phyloP scores from a whole-genome alignment of 2,888 invertebrate species.

The Anagyrus pseudococci region DNA sequence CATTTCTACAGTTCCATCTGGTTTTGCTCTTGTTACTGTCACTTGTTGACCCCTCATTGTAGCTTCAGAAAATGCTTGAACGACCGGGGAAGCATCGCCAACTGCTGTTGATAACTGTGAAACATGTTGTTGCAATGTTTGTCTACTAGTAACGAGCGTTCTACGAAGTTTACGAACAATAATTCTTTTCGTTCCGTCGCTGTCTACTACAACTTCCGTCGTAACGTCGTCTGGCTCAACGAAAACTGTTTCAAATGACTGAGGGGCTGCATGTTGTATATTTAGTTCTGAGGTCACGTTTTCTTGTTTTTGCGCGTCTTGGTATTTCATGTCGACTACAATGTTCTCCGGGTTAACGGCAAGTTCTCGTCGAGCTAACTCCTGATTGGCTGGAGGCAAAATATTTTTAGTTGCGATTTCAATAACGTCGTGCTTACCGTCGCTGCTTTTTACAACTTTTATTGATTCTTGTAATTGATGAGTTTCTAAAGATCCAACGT shows the following conservation, averaged over 20 bases:
- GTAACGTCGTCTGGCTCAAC: slow-evolving; percentile 84
- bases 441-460: slow-evolving; percentile 54
- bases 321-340: slow-evolving; percentile 77
- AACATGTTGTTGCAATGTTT: slow-evolving; percentile 70
- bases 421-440: slow-evolving; percentile 58
- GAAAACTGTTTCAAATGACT: slow-evolving; percentile 81
- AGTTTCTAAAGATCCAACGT: slow-evolving; percentile 36
- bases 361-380: slow-evolving; percentile 38
- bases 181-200: slow-evolving; percentile 82
- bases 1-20: slow-evolving; percentile 69
- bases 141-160: slow-evolving; percentile 70
- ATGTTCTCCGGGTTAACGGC: slow-evolving; percentile 65
- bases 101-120: slow-evolving; percentile 66
- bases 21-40: slow-evolving; percentile 66
- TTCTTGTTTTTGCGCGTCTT: slow-evolving; percentile 64
- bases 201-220: slow-evolving; percentile 78
- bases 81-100: slow-evolving; percentile 67
- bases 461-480: slow-evolving; percentile 53
- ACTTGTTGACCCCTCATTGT: slow-evolving; percentile 72
- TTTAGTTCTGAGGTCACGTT: slow-evolving; percentile 71
- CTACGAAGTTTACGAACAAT: slow-evolving; percentile 77
- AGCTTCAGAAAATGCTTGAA: slow-evolving; percentile 73
- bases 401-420: slow-evolving; percentile 59
- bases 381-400: slow-evolving; percentile 33
- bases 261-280: slow-evolving; percentile 75